phyloP scores from a whole-genome alignment of 2,888 invertebrate species.

The Empis stercorea region DNA sequence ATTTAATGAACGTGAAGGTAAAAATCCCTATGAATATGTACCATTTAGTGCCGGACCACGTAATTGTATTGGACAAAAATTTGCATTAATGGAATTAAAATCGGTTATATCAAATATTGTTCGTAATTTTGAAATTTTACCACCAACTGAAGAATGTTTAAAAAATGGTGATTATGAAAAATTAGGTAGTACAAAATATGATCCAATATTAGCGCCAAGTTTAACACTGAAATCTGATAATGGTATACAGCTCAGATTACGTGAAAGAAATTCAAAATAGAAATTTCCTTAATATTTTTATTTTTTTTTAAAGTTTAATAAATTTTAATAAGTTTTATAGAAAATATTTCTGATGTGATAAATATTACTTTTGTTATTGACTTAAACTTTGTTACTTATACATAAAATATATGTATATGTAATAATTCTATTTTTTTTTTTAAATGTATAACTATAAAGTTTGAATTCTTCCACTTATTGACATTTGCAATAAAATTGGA shows the following conservation, averaged over 20 bases:
- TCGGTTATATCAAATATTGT: constrained; percentile 35
- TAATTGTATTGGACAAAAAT: constrained; percentile 40
- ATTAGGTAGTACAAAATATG: neutral
- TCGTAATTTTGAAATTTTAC: constrained; percentile 30
- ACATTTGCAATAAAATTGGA: too few relatives aligned
- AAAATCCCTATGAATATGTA: constrained; percentile 38
- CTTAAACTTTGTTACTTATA: too few relatives aligned
- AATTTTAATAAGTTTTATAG: too few relatives aligned
- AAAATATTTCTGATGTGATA: too few relatives aligned
- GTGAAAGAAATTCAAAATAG: constrained; percentile 12
- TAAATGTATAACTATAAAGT: too few relatives aligned
- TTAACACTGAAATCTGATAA: constrained; percentile 31
- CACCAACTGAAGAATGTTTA: constrained; percentile 6
- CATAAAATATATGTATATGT: too few relatives aligned
- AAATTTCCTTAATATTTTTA: too few relatives aligned
- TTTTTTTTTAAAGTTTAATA: too few relatives aligned
- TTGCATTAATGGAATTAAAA: constrained; percentile 40
- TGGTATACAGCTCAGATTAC: constrained; percentile 29
- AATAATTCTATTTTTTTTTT: too few relatives aligned
- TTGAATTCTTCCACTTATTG: too few relatives aligned
- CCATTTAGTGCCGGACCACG: constrained; percentile 47
- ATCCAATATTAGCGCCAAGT: constrained; percentile 27
- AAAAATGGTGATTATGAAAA: neutral
- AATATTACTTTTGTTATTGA: too few relatives aligned
- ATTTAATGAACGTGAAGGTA: constrained; percentile 28